phyloP scores from a whole-genome alignment of 2,888 invertebrate genomes.

The Acanthococcus lagerstroemiae region DNA sequence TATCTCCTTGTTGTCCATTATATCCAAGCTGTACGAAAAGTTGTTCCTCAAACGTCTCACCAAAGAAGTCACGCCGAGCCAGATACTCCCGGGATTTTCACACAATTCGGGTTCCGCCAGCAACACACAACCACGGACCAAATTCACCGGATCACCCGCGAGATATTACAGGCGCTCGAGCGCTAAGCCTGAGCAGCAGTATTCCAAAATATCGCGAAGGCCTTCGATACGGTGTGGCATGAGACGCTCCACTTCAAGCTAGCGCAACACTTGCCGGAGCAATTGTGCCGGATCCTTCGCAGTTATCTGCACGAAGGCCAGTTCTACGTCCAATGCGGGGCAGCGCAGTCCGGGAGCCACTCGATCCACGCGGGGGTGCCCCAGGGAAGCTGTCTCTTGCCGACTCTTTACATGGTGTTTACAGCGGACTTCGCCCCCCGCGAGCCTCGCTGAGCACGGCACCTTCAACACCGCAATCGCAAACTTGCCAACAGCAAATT shows the following conservation, averaged over 20 bases:
- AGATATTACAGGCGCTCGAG: conserved; percentile 4
- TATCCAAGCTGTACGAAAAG: conserved; percentile 27
- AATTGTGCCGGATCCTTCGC: neutral
- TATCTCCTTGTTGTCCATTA: conserved; percentile 20
- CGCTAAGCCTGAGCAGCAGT: conserved; percentile 7
- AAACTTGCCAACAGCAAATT: too few species aligned
- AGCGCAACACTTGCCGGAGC: neutral
- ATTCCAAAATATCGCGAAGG: conserved; percentile 13
- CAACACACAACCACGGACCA: conserved; percentile 11
- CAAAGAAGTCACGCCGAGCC: neutral
- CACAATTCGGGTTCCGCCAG: conserved; percentile 3
- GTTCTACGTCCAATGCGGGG: neutral
- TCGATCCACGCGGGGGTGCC: conserved; percentile 3
- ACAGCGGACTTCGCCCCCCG: too few species aligned
- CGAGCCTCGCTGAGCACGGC: too few species aligned
- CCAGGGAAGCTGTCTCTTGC: conserved; percentile 7
- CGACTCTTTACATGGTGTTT: neutral
- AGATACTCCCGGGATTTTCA: neutral
- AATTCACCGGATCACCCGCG: neutral
- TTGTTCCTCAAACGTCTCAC: conserved; percentile 13
- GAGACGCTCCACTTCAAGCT: conserved; percentile 3
- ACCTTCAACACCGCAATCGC: too few species aligned
- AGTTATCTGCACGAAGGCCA: neutral
- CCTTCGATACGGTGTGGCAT: conserved; percentile 22
- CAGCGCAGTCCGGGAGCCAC: neutral